These are phyloP conservation scores for Pseudoips prasinana DNA, from an alignment of 2,888 invertebrate genomes.

Conservation along the genomic window DNA sequence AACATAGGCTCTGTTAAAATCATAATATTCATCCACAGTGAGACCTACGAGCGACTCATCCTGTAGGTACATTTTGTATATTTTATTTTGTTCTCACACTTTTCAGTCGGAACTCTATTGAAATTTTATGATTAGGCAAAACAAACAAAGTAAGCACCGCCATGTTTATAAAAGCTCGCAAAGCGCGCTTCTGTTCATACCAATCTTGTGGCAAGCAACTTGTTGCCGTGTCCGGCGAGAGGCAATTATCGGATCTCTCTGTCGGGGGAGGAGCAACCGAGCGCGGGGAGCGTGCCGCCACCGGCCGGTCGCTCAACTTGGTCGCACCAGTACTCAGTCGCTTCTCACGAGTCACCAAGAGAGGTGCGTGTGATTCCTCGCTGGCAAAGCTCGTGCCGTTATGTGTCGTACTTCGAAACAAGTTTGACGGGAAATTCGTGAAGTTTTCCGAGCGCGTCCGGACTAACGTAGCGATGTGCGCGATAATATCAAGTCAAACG, in stretches of 20 bases:
- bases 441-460: slow-evolving; percentile 73
- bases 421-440: slow-evolving; percentile 80
- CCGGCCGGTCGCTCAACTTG: slow-evolving; percentile 73
- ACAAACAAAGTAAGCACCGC: slow-evolving; percentile 77
- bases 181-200: slow-evolving; percentile 80
- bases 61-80: slow-evolving; percentile 2
- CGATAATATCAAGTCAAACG: slow-evolving; percentile 61
- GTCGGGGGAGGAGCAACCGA: slow-evolving; percentile 74
- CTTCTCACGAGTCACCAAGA: slow-evolving; percentile 54
- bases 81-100: slow-evolving; percentile 43
- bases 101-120: slow-evolving; percentile 58
- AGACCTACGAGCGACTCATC: no score
- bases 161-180: slow-evolving; percentile 81
- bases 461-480: slow-evolving; percentile 73
- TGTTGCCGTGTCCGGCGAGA: slow-evolving; percentile 76
- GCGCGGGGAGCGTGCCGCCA: slow-evolving; percentile 67
- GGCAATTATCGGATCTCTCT: slow-evolving; percentile 54
- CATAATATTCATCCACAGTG: no score
- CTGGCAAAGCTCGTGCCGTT: slow-evolving; percentile 62
- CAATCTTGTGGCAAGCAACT: slow-evolving; percentile 79
- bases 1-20: no score
- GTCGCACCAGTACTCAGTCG: slow-evolving; percentile 63
- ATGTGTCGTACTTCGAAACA: slow-evolving; percentile 78
- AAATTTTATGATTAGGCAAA: slow-evolving; percentile 76
- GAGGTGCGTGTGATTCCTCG: slow-evolving; percentile 46